A percentile compares a stretch with the other conserved stretches of the same genome.
phyloP scores from a whole-genome alignment of 2,888 invertebrate genomes.

The Mimumesa dahlbomi region DNA sequence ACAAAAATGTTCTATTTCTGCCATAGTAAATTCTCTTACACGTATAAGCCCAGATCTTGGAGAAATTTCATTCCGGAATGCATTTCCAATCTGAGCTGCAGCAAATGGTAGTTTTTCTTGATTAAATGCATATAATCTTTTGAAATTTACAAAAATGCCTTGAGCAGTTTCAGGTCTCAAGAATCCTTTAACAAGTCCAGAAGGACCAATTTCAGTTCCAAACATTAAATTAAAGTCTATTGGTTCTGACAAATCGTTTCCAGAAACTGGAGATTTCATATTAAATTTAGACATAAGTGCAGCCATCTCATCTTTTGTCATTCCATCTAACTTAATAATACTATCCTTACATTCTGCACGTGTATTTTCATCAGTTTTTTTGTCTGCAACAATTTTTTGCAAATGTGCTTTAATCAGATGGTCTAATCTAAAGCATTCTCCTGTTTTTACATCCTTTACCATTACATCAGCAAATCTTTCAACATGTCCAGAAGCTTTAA shows the following conservation, averaged over 20 bases:
- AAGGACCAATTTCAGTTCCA: slow-evolving; percentile 97
- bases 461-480: slow-evolving; percentile 99
- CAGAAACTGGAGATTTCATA: slow-evolving; percentile 97
- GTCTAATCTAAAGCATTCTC: slow-evolving; percentile 98
- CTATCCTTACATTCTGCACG: slow-evolving; percentile 90
- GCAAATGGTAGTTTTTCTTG: slow-evolving; percentile 98
- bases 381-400: slow-evolving; percentile 92
- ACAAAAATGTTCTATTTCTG: slow-evolving; percentile 99
- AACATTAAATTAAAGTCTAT: slow-evolving; percentile 99
- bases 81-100: slow-evolving; percentile 98
- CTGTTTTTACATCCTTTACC: slow-evolving; percentile 98
- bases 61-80: slow-evolving; percentile 99
- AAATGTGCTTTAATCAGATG: slow-evolving; percentile 97
- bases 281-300: slow-evolving; percentile 91
- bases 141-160: slow-evolving; percentile 99
- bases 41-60: slow-evolving; percentile 97
- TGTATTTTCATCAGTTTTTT: slow-evolving; percentile 87
- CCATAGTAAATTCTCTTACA: slow-evolving; percentile 99
- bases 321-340: slow-evolving; percentile 93
- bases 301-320: slow-evolving; percentile 94
- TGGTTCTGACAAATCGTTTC: slow-evolving; percentile 96
- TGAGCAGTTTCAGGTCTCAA: slow-evolving; percentile 99
- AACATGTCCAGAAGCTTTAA: slow-evolving; percentile 99
- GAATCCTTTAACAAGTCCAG: slow-evolving; percentile 96
- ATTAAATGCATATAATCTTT: slow-evolving; percentile 97